phyloP scores from a whole-genome alignment of 2,113 vertebrate species.

The Psammodynastes pulverulentus region DNA sequence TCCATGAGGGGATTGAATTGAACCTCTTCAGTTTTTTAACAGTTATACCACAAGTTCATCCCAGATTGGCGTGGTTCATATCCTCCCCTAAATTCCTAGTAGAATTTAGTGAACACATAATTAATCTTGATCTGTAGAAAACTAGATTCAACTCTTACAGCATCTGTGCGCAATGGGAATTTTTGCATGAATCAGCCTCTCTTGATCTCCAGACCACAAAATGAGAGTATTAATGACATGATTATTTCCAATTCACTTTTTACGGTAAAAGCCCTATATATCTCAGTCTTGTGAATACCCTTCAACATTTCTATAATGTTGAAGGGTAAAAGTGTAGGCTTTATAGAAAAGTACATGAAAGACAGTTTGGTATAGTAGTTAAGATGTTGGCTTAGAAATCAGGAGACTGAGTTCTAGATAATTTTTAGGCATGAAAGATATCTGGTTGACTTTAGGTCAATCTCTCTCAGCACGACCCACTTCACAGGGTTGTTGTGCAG shows the following conservation, averaged over 20 bases:
- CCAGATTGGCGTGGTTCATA: background rate
- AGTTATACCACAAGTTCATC: background rate
- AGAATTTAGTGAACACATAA: background rate
- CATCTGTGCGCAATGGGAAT: background rate
- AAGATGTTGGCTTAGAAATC: background rate
- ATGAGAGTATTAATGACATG: background rate
- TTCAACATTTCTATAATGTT: background rate
- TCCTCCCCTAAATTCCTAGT: background rate
- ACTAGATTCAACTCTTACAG: background rate
- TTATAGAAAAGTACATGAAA: background rate
- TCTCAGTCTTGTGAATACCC: background rate
- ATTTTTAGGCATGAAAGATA: background rate
- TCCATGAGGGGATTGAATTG: background rate
- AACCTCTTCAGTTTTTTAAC: background rate
- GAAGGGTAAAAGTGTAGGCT: background rate
- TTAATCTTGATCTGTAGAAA: background rate
- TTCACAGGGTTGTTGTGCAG: background rate
- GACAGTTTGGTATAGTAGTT: background rate
- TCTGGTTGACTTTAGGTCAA: background rate
- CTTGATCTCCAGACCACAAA: background rate
- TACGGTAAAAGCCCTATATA: background rate
- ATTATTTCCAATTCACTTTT: background rate
- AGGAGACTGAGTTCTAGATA: background rate
- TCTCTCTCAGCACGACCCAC: background rate
- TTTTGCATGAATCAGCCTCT: background rate